Evolutionary conservation across 2,888 invertebrate species (phyloP).

Genomic region (Nebria brevicollis): DNA sequence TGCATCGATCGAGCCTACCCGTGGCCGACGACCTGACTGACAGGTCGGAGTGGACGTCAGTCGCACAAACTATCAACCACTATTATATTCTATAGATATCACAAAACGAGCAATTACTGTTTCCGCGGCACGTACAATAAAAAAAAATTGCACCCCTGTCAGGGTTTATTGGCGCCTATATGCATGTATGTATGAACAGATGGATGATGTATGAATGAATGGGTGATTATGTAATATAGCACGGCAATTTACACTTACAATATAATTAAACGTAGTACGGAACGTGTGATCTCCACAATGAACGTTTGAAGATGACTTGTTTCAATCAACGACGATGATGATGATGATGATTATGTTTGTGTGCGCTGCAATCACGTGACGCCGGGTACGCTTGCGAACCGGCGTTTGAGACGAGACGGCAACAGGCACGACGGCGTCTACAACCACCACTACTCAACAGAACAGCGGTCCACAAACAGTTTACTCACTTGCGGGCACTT

Average conservation of each 20-base stretch:
- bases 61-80: conserved; percentile 4
- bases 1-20: conserved; percentile 58
- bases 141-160: neutral
- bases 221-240: neutral
- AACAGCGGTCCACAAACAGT: conserved; percentile 15
- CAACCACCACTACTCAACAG: conserved; percentile 32
- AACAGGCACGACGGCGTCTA: conserved; percentile 41
- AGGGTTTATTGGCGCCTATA: neutral
- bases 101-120: neutral
- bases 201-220: neutral
- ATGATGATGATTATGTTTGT: neutral
- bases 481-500: conserved; percentile 17
- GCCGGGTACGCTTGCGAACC: conserved; percentile 16
- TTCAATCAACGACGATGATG: neutral
- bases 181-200: neutral
- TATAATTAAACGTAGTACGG: neutral
- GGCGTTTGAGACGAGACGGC: conserved; percentile 23
- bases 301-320: neutral
- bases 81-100: neutral
- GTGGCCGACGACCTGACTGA: conserved; percentile 46
- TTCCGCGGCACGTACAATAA: neutral
- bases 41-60: conserved; percentile 31
- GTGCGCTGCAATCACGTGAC: conserved; percentile 29
- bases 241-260: neutral
- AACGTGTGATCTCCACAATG: neutral